A percentile compares a stretch with the other conserved stretches of the same genome.
phyloP scores from a whole-genome alignment of 1,140 invertebrate species.

The Lucilia sericata region DNA sequence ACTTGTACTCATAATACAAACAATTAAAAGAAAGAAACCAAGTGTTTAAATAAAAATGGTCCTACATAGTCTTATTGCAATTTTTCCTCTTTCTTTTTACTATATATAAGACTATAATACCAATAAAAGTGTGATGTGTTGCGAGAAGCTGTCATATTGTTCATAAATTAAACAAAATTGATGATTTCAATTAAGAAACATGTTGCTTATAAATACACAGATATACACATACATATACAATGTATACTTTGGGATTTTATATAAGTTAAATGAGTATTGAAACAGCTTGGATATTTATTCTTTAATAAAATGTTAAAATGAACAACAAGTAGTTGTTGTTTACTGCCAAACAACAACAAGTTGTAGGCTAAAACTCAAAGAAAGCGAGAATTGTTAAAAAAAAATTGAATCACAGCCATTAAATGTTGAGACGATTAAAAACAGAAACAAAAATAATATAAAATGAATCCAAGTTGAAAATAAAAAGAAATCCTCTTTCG shows the following conservation, averaged over 20 bases:
- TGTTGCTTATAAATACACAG: background rate
- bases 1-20: too few relatives aligned
- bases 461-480: background rate
- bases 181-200: conserved; percentile 62
- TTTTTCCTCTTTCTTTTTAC: too few relatives aligned
- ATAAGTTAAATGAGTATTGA: too few relatives aligned
- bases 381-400: conserved; percentile 27
- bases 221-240: background rate
- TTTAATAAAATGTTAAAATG: too few relatives aligned
- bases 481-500: background rate
- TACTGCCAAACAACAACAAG: background rate
- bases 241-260: too few relatives aligned
- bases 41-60: too few relatives aligned
- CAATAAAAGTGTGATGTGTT: background rate
- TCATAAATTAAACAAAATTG: conserved; percentile 58
- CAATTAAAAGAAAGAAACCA: too few relatives aligned
- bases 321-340: background rate
- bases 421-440: conserved; percentile 38
- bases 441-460: too few relatives aligned
- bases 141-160: background rate
- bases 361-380: background rate
- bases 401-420: conserved; percentile 38
- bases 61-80: too few relatives aligned
- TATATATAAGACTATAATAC: too few relatives aligned
- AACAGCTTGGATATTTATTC: too few relatives aligned